Evolutionary conservation across 2,113 vertebrate species (phyloP).

Genomic region (Phyllostomus hastatus): DNA sequence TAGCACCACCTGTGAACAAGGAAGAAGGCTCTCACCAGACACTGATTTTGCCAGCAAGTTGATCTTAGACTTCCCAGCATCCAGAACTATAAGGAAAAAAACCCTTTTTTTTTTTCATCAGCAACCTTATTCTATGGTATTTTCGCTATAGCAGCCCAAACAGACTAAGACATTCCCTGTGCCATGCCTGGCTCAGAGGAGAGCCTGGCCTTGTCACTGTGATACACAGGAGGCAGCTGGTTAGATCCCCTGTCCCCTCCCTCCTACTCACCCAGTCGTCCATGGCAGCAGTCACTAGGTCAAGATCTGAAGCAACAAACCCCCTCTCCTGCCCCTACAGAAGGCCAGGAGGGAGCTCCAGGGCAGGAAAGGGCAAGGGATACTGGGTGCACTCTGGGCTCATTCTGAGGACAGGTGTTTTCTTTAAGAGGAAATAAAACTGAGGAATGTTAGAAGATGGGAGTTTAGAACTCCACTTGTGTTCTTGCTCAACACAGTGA

Average conservation of each 20-base stretch:
- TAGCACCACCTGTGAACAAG: background rate
- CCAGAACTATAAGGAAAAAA: background rate
- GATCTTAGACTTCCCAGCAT: background rate
- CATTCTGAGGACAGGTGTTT: background rate
- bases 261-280: background rate
- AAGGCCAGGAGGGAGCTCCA: background rate
- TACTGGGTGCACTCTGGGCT: background rate
- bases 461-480: background rate
- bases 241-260: background rate
- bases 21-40: background rate
- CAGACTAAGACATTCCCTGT: background rate
- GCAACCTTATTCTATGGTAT: background rate
- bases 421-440: background rate
- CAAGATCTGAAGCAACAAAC: background rate
- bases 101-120: background rate
- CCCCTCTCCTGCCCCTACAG: background rate
- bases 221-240: background rate
- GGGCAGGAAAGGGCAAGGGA: background rate
- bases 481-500: background rate
- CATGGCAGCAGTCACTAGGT: background rate
- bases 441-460: background rate
- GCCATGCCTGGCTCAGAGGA: background rate
- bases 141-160: background rate
- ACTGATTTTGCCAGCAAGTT: background rate
- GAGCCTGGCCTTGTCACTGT: background rate